phyloP scores from a whole-genome alignment of 2,797 vertebrate species.

The Sphaeramia orbicularis region DNA sequence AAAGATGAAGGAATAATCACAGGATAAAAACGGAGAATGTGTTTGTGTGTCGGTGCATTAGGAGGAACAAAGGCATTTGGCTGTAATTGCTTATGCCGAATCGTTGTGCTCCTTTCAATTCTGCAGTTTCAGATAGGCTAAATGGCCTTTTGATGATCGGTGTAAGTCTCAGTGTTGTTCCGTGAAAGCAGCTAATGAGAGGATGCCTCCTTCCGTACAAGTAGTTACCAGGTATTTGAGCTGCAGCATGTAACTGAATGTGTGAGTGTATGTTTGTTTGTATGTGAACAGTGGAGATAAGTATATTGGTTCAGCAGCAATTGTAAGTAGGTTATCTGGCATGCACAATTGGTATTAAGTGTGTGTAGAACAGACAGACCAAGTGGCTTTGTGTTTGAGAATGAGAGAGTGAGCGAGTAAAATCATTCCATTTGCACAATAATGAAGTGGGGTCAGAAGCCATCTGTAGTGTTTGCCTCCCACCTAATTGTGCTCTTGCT shows the following conservation, averaged over 20 bases:
- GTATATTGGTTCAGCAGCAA: constrained; percentile 37
- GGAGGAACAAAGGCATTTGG: constrained; percentile 37
- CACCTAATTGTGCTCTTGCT: constrained; percentile 79
- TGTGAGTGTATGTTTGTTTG: constrained; percentile 35
- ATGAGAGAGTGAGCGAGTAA: constrained; percentile 40
- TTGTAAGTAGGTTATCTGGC: constrained; percentile 40
- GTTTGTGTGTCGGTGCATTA: constrained; percentile 14
- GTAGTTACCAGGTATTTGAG: constrained; percentile 36
- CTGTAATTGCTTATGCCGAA: constrained; percentile 35
- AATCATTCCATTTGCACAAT: constrained; percentile 73
- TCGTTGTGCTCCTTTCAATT: constrained; percentile 44
- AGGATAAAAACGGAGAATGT: constrained; percentile 6
- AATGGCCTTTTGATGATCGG: constrained; percentile 58
- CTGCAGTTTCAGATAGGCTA: constrained; percentile 43
- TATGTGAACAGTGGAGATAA: constrained; percentile 37
- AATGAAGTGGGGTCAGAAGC: constrained; percentile 79
- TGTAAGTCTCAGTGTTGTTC: constrained; percentile 37
- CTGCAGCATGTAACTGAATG: constrained; percentile 12
- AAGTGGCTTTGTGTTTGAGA: constrained; percentile 49
- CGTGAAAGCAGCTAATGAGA: constrained; percentile 50
- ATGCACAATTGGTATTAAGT: constrained; percentile 30
- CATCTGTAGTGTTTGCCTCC: constrained; percentile 71
- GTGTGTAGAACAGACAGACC: constrained; percentile 44
- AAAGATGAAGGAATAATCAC: not conserved
- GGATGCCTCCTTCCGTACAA: constrained; percentile 15